Evolutionary conservation across 2,797 vertebrate genomes (phyloP), one percentile per base, ranked within the genome.

Genomic region (Sebastes hubbsi): DNA sequence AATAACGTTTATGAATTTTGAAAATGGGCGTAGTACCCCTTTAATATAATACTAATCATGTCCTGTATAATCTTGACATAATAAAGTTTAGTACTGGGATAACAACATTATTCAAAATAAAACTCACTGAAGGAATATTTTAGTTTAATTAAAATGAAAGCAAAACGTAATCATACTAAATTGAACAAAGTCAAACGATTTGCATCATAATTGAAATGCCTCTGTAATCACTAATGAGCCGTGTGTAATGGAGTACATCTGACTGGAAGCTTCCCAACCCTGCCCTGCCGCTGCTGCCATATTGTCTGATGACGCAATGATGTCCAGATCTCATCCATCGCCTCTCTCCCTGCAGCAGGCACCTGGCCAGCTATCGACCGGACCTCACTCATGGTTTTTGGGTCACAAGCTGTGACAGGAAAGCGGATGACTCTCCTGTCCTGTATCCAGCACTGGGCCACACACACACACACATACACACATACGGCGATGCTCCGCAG

Each of bases 351-450:
- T 79, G 82, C 83, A 85, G 87, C 82, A 52, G 90, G 92, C 92
- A 82, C 72, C 77, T 52, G 72, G 83, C 93, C 92, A 91, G 78
- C 72, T 85, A 93, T 92, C 69, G 89, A 93, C 90, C 32, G 25
- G 83, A 89, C 80, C 80, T 92, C 87, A 84, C 89, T 93, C 78
- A 36, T 81, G 87, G 80, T 93, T 94, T 94, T 91, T 92, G 87
- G 92, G 92, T 95, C 93, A 94, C 89, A 86, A 88, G 87, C 89
- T 93, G 85, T 91, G 89, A 91, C 88, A 93, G 84, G 82, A 90
- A 89, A 86, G 86, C 75, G 42, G 85, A 90, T 91, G 89, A 91
- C 86, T 89, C 54, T 70, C 71, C 77, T 84, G 84, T 85, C 68
- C 83, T 63, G 74, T 63, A 75, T 81, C 75, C 81, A 76, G 59